Conservation (phyloP, 2,797 vertebrate species). For the Eulemur coronatus region DNA sequence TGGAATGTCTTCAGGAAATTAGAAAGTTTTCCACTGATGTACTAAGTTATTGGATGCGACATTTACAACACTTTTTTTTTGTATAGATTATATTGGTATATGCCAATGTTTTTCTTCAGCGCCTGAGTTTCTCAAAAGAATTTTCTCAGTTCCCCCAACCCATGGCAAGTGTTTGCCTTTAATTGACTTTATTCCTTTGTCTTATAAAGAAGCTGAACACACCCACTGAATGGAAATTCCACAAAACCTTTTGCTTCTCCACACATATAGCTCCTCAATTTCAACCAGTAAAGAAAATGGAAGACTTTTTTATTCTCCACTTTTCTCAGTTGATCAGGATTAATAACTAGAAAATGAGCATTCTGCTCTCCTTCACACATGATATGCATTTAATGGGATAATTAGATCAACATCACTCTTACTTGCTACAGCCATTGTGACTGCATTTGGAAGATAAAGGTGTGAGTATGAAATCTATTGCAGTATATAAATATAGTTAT, state of each 20-base stretch:
- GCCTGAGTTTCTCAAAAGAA: not conserved
- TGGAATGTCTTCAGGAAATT: not conserved
- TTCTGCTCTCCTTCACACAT: slow-evolving; percentile 30
- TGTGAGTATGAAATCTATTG: not conserved
- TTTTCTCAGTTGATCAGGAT: slow-evolving; percentile 50
- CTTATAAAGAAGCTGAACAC: not conserved
- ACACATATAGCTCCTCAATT: not conserved
- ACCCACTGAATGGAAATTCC: not conserved
- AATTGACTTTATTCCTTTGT: not conserved
- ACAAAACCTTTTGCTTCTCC: not conserved
- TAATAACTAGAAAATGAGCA: slow-evolving; percentile 56
- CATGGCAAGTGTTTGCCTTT: not conserved
- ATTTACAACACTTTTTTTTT: not conserved
- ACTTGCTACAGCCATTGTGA: not conserved
- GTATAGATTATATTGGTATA: not conserved
- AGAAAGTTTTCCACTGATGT: not conserved
- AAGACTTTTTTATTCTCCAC: not conserved
- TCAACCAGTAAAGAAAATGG: not conserved
- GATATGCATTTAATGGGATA: slow-evolving; percentile 28
- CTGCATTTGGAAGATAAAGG: not conserved
- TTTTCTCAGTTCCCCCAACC: not conserved
- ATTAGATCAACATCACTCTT: slow-evolving; percentile 25
- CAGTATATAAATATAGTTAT: not conserved
- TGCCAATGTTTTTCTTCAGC: not conserved
- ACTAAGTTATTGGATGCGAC: not conserved